Evolutionary conservation across 1,140 invertebrate species (phyloP).

Genomic region (Nymphalis io): DNA sequence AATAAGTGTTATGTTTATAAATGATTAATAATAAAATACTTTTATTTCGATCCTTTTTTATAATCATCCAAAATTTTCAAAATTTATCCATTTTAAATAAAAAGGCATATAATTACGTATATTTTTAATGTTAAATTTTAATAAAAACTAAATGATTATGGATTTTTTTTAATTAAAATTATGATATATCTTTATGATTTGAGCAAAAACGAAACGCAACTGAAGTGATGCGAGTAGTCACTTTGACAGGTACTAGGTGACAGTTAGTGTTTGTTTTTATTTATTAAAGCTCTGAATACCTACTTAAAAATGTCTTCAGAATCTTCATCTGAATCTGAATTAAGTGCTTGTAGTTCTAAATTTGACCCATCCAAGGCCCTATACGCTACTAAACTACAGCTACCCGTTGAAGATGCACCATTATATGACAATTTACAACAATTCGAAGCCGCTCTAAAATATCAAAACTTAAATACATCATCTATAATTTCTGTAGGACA

Average conservation of each 20-base stretch:
- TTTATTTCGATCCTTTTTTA: no score
- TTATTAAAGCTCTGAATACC: slow-evolving; percentile 12
- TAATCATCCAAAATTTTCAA: not conserved
- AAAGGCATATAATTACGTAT: not conserved
- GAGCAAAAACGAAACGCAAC: slow-evolving; percentile 23
- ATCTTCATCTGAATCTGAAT: slow-evolving; percentile 81
- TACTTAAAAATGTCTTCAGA: slow-evolving; percentile 52
- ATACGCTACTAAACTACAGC: slow-evolving; percentile 79
- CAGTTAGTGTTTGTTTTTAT: slow-evolving; percentile 36
- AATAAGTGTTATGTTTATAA: no score
- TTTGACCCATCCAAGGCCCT: slow-evolving; percentile 86
- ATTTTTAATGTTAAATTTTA: not conserved
- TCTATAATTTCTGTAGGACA: slow-evolving; percentile 56
- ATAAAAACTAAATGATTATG: no score
- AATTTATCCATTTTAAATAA: not conserved
- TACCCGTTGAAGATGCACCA: slow-evolving; percentile 81
- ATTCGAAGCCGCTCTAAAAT: slow-evolving; percentile 76
- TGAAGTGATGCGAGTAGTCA: not conserved
- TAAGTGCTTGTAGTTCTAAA: slow-evolving; percentile 83
- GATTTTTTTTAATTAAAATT: no score
- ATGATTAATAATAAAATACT: not conserved
- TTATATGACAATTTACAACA: slow-evolving; percentile 84
- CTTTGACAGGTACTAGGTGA: slow-evolving; percentile 16
- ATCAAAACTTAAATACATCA: slow-evolving; percentile 23
- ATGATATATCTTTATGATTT: not conserved